Percentiles rank a stretch among this genome's conserved stretches.
Evolutionary conservation across 2,888 invertebrate genomes (phyloP).

Genomic region (Urechis unicinctus): DNA sequence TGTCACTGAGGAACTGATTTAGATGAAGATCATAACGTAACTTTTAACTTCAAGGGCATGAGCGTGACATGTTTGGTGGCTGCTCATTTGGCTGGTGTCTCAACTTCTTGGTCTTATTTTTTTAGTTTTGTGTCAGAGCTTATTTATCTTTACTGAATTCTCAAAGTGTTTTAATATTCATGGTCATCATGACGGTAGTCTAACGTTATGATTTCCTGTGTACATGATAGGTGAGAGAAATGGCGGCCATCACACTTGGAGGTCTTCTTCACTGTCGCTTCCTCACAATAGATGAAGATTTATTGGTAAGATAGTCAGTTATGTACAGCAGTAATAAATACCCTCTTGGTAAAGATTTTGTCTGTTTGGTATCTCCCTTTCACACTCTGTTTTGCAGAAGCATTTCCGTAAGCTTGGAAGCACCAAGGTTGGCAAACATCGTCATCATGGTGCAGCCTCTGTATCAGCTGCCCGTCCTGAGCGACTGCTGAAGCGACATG

Average conservation of each 20-base stretch:
- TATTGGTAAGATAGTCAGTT: constrained; percentile 58
- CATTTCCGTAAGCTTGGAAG: constrained; percentile 54
- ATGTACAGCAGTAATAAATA: too few relatives aligned
- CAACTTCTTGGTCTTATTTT: too few relatives aligned
- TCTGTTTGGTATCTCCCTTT: too few relatives aligned
- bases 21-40: background rate
- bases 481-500: constrained; percentile 57
- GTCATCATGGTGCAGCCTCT: background rate
- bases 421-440: constrained; percentile 32
- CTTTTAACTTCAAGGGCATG: background rate
- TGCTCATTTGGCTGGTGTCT: too few relatives aligned
- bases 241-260: constrained; percentile 74
- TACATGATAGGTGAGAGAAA: constrained; percentile 67
- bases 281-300: constrained; percentile 53
- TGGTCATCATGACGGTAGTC: too few relatives aligned
- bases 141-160: too few relatives aligned
- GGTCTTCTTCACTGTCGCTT: constrained; percentile 82
- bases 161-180: too few relatives aligned
- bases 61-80: background rate
- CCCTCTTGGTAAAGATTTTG: too few relatives aligned
- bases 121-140: too few relatives aligned
- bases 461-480: background rate
- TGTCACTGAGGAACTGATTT: too few relatives aligned
- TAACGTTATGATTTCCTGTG: too few relatives aligned
- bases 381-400: constrained; percentile 46